Evolutionary conservation across 2,797 vertebrate genomes (phyloP).

Genomic region (Lacerta agilis): DNA sequence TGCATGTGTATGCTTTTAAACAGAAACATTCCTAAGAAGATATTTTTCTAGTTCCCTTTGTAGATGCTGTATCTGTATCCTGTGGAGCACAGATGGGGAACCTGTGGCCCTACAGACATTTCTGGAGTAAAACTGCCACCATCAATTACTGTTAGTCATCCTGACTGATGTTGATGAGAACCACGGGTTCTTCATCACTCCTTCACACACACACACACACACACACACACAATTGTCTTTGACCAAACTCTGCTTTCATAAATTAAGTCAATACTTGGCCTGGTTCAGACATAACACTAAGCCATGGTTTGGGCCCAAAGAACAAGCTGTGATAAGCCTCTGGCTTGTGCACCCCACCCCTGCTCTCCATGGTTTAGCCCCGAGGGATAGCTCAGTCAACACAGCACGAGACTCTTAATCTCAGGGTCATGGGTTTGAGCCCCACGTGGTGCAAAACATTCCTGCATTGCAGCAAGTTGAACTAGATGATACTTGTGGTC

Average conservation of each 20-base stretch:
- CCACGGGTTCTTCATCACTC: not conserved
- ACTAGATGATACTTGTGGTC: no score
- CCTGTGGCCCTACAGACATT: not conserved
- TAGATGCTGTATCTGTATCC: conserved; percentile 50
- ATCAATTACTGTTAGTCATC: not conserved
- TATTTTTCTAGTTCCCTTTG: conserved; percentile 19
- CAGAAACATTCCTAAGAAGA: conserved; percentile 32
- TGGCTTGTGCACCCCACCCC: not conserved
- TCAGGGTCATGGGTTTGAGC: no score
- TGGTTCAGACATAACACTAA: not conserved
- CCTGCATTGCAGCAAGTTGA: no score
- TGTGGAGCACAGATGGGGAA: conserved; percentile 20
- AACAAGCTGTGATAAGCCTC: not conserved
- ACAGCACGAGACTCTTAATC: no score
- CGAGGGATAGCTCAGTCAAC: no score
- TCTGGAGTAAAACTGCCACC: not conserved
- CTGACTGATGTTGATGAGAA: not conserved
- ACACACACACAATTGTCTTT: not conserved
- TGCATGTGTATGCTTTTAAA: not conserved
- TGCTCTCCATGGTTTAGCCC: not conserved
- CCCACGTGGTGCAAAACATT: no score
- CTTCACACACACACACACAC: not conserved
- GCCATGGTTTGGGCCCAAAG: not conserved
- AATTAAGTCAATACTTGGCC: not conserved
- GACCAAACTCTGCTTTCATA: conserved; percentile 1